A percentile compares a stretch with the other conserved stretches of the same genome.
phyloP scores from a whole-genome alignment of 2,797 vertebrate genomes.

The Poeciliopsis turneri region DNA sequence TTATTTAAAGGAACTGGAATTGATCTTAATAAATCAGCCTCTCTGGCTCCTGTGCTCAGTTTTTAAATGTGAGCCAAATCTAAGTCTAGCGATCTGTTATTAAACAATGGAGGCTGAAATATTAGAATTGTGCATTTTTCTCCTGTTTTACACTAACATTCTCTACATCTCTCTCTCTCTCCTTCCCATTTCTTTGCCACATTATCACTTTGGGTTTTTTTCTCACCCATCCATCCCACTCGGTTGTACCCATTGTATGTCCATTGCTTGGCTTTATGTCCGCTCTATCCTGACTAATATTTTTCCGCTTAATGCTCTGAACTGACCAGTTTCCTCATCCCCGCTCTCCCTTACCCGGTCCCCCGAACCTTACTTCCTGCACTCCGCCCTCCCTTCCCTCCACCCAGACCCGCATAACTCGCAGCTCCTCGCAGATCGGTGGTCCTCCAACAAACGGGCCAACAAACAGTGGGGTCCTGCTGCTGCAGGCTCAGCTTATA shows the following conservation, averaged over 20 bases:
- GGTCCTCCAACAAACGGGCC: conserved; percentile 56
- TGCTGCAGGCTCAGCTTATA: conserved; percentile 31
- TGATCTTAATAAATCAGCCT: conserved; percentile 54
- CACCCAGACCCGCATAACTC: conserved; percentile 66
- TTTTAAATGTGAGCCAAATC: conserved; percentile 52
- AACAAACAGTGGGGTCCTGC: conserved; percentile 31
- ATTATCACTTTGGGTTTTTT: conserved; percentile 46
- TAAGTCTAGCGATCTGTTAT: conserved; percentile 34
- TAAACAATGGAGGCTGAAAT: conserved; percentile 56
- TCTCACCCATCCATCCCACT: conserved; percentile 59
- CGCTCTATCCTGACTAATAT: conserved; percentile 30
- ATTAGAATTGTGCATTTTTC: conserved; percentile 75
- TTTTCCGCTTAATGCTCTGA: conserved; percentile 21
- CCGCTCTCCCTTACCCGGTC: conserved; percentile 76
- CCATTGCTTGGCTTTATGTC: conserved; percentile 45
- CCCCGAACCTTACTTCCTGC: conserved; percentile 81
- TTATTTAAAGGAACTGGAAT: conserved; percentile 21
- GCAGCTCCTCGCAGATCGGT: conserved; percentile 46
- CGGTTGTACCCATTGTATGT: conserved; percentile 56
- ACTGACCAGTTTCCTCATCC: conserved; percentile 78
- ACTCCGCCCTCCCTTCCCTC: conserved; percentile 65
- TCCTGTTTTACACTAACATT: conserved; percentile 81
- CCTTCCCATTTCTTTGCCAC: conserved; percentile 75
- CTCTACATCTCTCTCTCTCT: conserved; percentile 80
- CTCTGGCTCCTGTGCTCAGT: conserved; percentile 51